A percentile compares a stretch with the other conserved stretches of the same genome.
These are phyloP conservation scores for Delphinus delphis DNA, from an alignment of 2,113 vertebrate genomes.

Conservation along the genomic window DNA sequence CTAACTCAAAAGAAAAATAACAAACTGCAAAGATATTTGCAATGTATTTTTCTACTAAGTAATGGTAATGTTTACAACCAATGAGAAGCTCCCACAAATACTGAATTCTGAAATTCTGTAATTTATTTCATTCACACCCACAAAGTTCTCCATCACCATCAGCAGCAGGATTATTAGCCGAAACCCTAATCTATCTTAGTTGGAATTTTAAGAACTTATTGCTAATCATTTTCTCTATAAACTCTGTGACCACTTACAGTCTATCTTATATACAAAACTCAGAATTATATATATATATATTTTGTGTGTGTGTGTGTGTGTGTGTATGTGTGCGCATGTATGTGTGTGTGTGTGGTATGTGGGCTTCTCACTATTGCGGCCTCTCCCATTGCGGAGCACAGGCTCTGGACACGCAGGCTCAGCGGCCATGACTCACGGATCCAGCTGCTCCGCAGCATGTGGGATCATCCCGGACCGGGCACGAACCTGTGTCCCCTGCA, in stretches of 20 bases:
- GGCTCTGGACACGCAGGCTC: too few relatives aligned
- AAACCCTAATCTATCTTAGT: neutral
- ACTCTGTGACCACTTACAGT: neutral
- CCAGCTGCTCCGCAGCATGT: too few relatives aligned
- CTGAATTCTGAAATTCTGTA: neutral
- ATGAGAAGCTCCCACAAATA: neutral
- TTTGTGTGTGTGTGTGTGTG: too few relatives aligned
- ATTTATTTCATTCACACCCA: neutral
- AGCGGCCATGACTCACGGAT: too few relatives aligned
- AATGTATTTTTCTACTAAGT: neutral
- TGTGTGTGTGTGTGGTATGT: too few relatives aligned
- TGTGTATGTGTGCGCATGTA: too few relatives aligned
- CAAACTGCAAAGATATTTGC: neutral
- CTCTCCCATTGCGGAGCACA: too few relatives aligned
- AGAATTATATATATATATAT: neutral
- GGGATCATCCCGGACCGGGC: too few relatives aligned
- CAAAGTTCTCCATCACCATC: neutral
- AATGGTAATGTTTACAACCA: neutral
- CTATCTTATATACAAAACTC: neutral
- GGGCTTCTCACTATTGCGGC: too few relatives aligned
- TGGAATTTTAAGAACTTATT: neutral
- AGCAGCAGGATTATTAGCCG: neutral
- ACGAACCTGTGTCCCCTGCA: too few relatives aligned
- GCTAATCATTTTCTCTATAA: neutral
- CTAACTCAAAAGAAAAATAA: slow-evolving; percentile 1